These are phyloP conservation scores for Astropecten irregularis DNA, from an alignment of 53 echinoderm and acorn worm species.

Conservation along the genomic window DNA sequence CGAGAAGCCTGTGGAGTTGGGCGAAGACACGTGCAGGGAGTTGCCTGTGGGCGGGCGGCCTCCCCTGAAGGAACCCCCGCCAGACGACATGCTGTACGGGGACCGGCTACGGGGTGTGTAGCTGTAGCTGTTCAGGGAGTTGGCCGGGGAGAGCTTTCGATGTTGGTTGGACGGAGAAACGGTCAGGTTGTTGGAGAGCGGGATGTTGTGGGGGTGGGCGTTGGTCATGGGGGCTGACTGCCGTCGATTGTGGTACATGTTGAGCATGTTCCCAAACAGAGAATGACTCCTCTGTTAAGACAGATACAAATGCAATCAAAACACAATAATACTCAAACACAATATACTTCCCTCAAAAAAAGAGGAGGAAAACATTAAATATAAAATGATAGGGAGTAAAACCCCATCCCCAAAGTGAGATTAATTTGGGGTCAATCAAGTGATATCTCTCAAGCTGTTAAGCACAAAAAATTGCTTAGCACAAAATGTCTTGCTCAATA, in stretches of 20 bases:
- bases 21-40: constrained; percentile 84
- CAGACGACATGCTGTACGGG: constrained; percentile 75
- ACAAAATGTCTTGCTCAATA: too few relatives aligned
- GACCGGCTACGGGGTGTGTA: constrained; percentile 81
- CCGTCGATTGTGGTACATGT: constrained; percentile 92
- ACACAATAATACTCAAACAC: too few relatives aligned
- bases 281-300: constrained; percentile 91
- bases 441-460: too few relatives aligned
- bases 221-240: constrained; percentile 87
- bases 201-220: constrained; percentile 57
- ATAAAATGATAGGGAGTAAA: too few relatives aligned
- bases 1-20: constrained; percentile 83
- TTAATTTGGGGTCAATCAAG: too few relatives aligned
- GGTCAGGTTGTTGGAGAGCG: constrained; percentile 57
- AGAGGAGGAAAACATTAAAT: too few relatives aligned
- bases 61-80: constrained; percentile 61
- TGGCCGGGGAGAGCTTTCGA: constrained; percentile 91
- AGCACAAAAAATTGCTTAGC: too few relatives aligned
- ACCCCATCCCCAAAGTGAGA: too few relatives aligned
- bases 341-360: too few relatives aligned
- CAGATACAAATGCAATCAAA: too few relatives aligned
- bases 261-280: constrained; percentile 94
- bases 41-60: constrained; percentile 63
- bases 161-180: constrained; percentile 72
- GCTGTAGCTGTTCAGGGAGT: constrained; percentile 78